Percentiles rank a stretch among this genome's conserved stretches.
Conservation (phyloP, 2,797 vertebrate genomes). For the Rhabdophis nuchalis region DNA sequence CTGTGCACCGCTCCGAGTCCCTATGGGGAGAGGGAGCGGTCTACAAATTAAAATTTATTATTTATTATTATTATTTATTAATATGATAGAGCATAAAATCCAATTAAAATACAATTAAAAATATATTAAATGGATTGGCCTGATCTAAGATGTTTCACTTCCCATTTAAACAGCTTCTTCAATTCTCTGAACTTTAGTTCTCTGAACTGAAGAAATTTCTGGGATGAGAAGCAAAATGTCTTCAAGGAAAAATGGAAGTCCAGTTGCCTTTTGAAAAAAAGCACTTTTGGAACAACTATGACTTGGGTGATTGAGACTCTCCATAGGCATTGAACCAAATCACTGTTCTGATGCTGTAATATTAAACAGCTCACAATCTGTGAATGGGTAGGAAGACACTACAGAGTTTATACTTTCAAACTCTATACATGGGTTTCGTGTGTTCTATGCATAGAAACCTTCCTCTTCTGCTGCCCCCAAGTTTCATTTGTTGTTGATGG, state of each 20-base stretch:
- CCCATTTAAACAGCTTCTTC: neutral
- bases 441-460: neutral
- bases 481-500: neutral
- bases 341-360: neutral
- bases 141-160: neutral
- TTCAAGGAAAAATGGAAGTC: neutral
- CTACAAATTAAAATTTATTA: no score
- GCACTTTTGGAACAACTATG: neutral
- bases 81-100: no score
- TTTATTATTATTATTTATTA: no score
- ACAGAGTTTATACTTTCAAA: no score
- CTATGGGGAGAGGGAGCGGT: no score
- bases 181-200: neutral
- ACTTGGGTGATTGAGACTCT: neutral
- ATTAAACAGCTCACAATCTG: neutral
- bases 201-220: neutral
- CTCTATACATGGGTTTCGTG: neutral
- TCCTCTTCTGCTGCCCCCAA: neutral
- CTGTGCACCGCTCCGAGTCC: no score
- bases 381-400: neutral
- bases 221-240: neutral
- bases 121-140: no score
- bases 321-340: neutral
- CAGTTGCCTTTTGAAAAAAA: neutral
- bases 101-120: no score